Evolutionary conservation across 2,113 vertebrate species (phyloP), one percentile per base, ranked within the genome.

Genomic region (Notiomystis cincta): DNA sequence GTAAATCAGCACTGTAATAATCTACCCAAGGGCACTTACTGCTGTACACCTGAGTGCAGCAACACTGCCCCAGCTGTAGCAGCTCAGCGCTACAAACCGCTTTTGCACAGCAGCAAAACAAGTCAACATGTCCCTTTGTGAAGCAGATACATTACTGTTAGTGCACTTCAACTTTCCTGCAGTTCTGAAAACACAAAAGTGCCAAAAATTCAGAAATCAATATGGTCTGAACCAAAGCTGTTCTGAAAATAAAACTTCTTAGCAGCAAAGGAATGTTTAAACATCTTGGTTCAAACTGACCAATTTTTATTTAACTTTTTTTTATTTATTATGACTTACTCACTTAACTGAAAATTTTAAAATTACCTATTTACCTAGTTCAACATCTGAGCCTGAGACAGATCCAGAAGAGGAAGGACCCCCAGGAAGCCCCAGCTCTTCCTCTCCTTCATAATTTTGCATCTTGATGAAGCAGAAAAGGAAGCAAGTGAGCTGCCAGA

Each of bases 141-240:
- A 76, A 77, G 20, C 1, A 70, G 33, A 13, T 42, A 44, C 0
- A 0, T 42, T 76, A 40, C 11, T 62, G 17, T 61, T 28, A 42
- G 22, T 28, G 50, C 35, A 53, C 13, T 51, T 73, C 33, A 62
- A 54, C 7, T 67, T 44, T 30, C 5, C 33, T 48, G 31, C 14
- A 67, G 18, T 48, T 44, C n/a, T 7, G 6, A 79, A 76, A 90
- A 44, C 4, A 38, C 14, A 6, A 8, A 87, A 57, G 12, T 45
- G 65, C 8, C 15, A 50, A 77, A 82, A 81, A 27, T 54, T 81
- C 58, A 37, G 25, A 81, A 81, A 40, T 58, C 14, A 38, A 9
- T 67, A 58, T 6, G 7, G 5, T 44, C 38, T 84, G 37, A 30
- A 31, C 28, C 9, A 10, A 94, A 90, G 56, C 19, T 72, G 6